Evolutionary conservation across 2,888 invertebrate species (phyloP), one percentile per base, ranked within the genome.

Genomic region (Acleris emargana): DNA sequence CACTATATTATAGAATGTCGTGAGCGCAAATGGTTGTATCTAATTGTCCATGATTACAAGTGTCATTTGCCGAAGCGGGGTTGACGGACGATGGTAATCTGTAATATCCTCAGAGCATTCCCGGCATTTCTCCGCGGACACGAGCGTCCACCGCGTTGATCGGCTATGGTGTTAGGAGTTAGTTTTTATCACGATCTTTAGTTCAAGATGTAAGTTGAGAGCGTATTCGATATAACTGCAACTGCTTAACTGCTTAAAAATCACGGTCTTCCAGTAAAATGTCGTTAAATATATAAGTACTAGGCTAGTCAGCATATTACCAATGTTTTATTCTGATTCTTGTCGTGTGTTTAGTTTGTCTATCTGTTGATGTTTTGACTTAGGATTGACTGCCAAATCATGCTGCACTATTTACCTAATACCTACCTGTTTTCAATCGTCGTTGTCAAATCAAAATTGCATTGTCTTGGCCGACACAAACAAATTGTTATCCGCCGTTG

Each of bases 141-240:
- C 51, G 25, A 52, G 63, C 68, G 71, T 64, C 67, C 18, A 68
- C 72, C 74, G 73, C 77, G 76, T 70, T 68, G 71, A 73, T 74
- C 67, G 64, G 62, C 60, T 60, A 67, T 67, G 67, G 64, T 47
- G 67, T 57, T 57, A 47, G 50, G 58, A 55, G 57, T 17, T 18
- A 47, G 45, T 61, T 66, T 61, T 66, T 60, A 52, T 61, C 20
- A 20, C 16, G 32, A 6, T 9, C 28, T 28, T 28, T 49, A 49
- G 13, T 3, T 32, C 32, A 49, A 32, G 45, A 17, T 45, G 5
- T 16, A 6, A 45, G 45, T 4, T 45, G 45, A 45, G 45, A 17
- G 38, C 38, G 38, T 38, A 13, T 38, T 38, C 38, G 11, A 38
- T 38, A 0, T 11, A 38, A 13, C 38, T 38, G 13, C n/a, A n/a